Evolutionary conservation across 2,113 vertebrate genomes (phyloP).

Genomic region (Acanthochromis polyacanthus): DNA sequence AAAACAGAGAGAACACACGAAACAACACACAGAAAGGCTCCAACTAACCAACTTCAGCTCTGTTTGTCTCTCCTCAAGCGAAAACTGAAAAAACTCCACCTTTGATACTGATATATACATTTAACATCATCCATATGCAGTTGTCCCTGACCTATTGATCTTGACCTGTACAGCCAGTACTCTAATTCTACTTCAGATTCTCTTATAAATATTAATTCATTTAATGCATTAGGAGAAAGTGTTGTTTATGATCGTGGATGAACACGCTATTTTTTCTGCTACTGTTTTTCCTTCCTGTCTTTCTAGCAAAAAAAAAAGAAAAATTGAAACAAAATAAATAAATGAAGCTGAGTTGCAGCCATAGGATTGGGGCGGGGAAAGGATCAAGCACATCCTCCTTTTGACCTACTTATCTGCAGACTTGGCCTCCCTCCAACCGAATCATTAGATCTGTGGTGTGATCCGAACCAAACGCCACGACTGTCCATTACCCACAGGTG

Average conservation of each 20-base stretch:
- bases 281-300: constrained; percentile 16
- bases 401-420: constrained; percentile 79
- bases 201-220: constrained; percentile 60
- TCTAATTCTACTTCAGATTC: constrained; percentile 39
- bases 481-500: constrained; percentile 80
- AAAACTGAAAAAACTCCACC: constrained; percentile 25
- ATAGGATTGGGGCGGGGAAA: constrained; percentile 41
- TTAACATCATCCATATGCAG: constrained; percentile 36
- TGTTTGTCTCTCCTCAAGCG: constrained; percentile 4
- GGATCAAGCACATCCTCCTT: constrained; percentile 61
- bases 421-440: constrained; percentile 61
- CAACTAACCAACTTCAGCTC: no score
- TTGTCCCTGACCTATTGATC: constrained; percentile 44
- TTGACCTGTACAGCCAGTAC: constrained; percentile 41
- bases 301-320: constrained; percentile 27
- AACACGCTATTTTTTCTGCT: constrained; percentile 12
- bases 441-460: constrained; percentile 67
- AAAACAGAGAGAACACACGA: no score
- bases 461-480: constrained; percentile 70
- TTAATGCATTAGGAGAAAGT: constrained; percentile 46
- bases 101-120: constrained; percentile 49
- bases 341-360: constrained; percentile 22
- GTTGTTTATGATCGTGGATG: constrained; percentile 37
- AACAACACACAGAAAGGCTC: no score
- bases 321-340: neutral